phyloP scores from a whole-genome alignment of 2,888 invertebrate genomes.

The Suillia variegata region DNA sequence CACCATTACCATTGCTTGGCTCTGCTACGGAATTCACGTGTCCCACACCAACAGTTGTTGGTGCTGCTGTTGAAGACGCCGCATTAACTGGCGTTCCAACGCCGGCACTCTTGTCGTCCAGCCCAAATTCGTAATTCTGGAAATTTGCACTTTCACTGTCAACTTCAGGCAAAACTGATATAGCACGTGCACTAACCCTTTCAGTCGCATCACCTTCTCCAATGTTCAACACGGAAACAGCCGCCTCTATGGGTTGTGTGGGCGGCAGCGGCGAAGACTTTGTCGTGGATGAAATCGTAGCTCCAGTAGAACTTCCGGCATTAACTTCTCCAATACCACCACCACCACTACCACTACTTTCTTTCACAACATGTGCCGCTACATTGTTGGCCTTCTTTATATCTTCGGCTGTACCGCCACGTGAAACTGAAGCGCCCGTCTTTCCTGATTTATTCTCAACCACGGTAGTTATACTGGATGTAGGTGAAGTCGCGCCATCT shows the following conservation, averaged over 20 bases:
- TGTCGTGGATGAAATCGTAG: conserved; percentile 23
- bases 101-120: conserved; percentile 19
- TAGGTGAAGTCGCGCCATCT: conserved; percentile 41
- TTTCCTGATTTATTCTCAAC: conserved; percentile 39
- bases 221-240: conserved; percentile 54
- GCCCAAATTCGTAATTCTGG: conserved; percentile 44
- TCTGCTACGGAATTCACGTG: neutral
- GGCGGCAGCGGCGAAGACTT: conserved; percentile 52
- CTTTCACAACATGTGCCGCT: conserved; percentile 11
- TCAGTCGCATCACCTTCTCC: conserved; percentile 33
- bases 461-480: conserved; percentile 46
- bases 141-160: conserved; percentile 68
- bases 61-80: conserved; percentile 16
- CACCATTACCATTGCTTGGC: conserved; percentile 24
- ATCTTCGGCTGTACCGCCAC: conserved; percentile 45
- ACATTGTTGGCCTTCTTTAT: conserved; percentile 27
- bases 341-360: neutral
- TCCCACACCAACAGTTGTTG: too few species aligned
- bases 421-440: conserved; percentile 38
- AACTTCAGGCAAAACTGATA: conserved; percentile 67
- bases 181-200: conserved; percentile 60
- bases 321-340: too few species aligned
- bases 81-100: conserved; percentile 13
- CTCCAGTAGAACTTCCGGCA: neutral
- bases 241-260: conserved; percentile 57